Conservation (phyloP, 30 jellyfish, hydroid and myxozoan genomes). For the Pseudorhiza aurosa region DNA sequence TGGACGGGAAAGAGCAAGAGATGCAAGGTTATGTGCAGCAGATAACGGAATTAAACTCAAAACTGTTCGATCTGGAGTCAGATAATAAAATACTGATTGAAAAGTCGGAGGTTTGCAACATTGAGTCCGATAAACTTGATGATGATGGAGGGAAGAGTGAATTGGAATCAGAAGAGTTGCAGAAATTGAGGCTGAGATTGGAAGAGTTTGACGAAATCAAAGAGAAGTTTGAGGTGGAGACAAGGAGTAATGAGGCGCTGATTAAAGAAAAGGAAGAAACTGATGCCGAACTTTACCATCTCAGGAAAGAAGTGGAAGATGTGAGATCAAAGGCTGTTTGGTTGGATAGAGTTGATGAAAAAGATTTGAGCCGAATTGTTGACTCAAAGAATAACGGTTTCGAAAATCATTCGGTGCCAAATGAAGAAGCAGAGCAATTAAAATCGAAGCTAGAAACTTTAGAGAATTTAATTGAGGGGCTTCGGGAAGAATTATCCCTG, state of each 20-base stretch:
- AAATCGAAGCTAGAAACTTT: neutral
- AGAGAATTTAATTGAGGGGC: neutral
- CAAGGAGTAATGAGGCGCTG: neutral
- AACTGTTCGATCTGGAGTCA: neutral
- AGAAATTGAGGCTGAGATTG: neutral
- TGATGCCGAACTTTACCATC: neutral
- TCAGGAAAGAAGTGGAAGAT: neutral
- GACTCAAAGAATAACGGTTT: neutral
- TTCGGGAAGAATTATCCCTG: neutral
- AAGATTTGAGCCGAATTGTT: neutral
- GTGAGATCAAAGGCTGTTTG: conserved; percentile 1
- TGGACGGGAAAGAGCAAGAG: neutral
- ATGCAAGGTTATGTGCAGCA: neutral
- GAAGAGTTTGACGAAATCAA: neutral
- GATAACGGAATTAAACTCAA: neutral
- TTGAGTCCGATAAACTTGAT: neutral
- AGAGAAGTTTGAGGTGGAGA: neutral
- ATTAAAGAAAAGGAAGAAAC: neutral
- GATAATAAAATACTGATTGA: neutral
- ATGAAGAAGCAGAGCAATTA: neutral
- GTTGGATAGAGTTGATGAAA: conserved; percentile 6
- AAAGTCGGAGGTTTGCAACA: too few relatives aligned
- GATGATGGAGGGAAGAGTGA: neutral
- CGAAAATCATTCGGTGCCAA: neutral
- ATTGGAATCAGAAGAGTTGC: neutral